Evolutionary conservation across 1,140 invertebrate genomes (phyloP).

Genomic region (Drosophila mojavensis): DNA sequence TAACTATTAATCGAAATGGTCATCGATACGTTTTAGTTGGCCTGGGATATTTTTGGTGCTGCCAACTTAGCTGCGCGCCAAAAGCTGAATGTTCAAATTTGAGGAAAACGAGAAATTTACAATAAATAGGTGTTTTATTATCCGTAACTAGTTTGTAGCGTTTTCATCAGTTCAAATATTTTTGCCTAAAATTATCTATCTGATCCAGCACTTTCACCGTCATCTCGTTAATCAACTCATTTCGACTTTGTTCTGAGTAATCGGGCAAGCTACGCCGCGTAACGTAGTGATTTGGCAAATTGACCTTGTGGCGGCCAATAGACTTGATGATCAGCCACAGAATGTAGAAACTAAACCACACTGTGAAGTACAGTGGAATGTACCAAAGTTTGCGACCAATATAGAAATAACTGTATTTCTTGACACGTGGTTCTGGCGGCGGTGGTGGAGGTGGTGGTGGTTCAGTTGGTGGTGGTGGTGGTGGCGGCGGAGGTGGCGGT

Average conservation of each 20-base stretch:
- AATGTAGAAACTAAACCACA: constrained; percentile 92
- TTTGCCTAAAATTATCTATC: constrained; percentile 80
- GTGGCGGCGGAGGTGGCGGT: constrained; percentile 30
- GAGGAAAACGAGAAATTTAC: constrained; percentile 2
- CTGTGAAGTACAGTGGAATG: constrained; percentile 91
- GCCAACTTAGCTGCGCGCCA: constrained; percentile 30
- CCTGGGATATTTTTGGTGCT: not conserved
- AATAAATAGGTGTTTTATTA: constrained; percentile 53
- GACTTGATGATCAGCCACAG: constrained; percentile 91
- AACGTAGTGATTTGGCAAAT: constrained; percentile 82
- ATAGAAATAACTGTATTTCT: constrained; percentile 92
- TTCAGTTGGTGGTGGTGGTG: constrained; percentile 40
- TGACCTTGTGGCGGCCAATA: constrained; percentile 89
- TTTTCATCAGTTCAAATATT: constrained; percentile 71
- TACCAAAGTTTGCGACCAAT: constrained; percentile 93
- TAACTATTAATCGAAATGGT: not conserved
- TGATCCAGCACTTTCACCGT: constrained; percentile 78
- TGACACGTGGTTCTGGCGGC: constrained; percentile 86
- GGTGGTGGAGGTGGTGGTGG: constrained; percentile 74
- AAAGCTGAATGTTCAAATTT: not conserved
- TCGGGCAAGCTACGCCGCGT: constrained; percentile 58
- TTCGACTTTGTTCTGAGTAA: constrained; percentile 49
- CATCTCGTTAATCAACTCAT: constrained; percentile 75
- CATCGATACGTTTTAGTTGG: constrained; percentile 12
- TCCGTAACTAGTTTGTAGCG: constrained; percentile 45